A percentile compares a stretch with the other conserved stretches of the same genome.
Evolutionary conservation across 2,113 vertebrate species (phyloP).

Genomic region (Rhinolophus ferrumequinum): DNA sequence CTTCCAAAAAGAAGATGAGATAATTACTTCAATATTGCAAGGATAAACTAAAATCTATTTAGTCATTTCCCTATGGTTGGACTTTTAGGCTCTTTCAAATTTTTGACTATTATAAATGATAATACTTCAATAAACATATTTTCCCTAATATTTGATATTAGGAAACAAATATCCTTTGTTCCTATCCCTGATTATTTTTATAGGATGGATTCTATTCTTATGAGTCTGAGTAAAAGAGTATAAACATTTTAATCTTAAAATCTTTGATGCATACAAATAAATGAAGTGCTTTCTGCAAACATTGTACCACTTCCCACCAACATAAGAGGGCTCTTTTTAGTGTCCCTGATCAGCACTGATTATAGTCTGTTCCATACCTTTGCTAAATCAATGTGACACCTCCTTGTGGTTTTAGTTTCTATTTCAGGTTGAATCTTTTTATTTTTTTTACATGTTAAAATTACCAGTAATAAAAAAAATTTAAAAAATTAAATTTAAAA

Average conservation of each 20-base stretch:
- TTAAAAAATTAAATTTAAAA: background rate
- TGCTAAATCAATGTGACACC: background rate
- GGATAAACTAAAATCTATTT: slow-evolving; percentile 3
- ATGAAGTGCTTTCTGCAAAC: background rate
- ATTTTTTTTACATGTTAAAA: background rate
- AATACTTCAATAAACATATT: slow-evolving; percentile 1
- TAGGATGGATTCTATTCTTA: background rate
- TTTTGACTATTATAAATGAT: slow-evolving; percentile 7
- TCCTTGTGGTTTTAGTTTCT: background rate
- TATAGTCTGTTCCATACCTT: background rate
- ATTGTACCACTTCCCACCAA: background rate
- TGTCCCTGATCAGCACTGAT: background rate
- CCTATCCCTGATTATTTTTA: background rate
- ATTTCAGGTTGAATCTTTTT: background rate
- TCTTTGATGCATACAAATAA: background rate
- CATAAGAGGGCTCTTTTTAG: background rate
- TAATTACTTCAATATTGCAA: background rate
- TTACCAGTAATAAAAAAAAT: background rate
- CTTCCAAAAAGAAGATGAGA: background rate
- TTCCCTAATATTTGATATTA: background rate
- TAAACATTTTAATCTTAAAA: slow-evolving; percentile 11
- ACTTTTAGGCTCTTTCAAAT: background rate
- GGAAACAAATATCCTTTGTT: slow-evolving; percentile 25
- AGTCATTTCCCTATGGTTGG: background rate
- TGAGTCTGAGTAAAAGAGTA: background rate